Base-by-base conservation (phyloP, 1,140 invertebrate species). In the Paracyclopina nana region DNA sequence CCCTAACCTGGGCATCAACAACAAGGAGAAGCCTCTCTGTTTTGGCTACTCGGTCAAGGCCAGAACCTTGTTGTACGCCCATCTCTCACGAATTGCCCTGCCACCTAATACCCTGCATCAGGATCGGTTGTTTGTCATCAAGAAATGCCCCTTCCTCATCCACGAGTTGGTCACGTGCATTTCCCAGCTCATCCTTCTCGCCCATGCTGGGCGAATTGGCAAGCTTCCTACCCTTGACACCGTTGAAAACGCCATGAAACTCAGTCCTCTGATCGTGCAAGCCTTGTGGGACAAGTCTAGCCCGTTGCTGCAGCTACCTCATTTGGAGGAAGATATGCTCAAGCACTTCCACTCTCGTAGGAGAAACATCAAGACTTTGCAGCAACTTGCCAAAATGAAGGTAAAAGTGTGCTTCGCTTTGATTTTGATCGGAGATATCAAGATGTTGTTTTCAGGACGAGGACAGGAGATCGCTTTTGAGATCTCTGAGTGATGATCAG, bases 91-190 rank as follows among this genome's bases (percentile, higher is more conserved):
- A 40, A 74, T 96, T 59, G 65, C 72, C 9, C 65, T 98, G 12
- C 81, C 81, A 58, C 73, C 77, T 0, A 69, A 78, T 34, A 85
- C 82, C 0, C 65, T 98, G 22, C 85, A 94, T 55, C 72, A 74
- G 57, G 83, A 87, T 66, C 70, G 82, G 40, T 74, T 43, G 58
- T 90, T 87, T 58, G 77, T 96, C 54, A 73, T 95, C 30, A 83
- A 78, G 58, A 90, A 95, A 63, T 85, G 82, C 64, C 88, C 92
- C 2, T 85, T 86, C 64, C 70, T 99, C n/a, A 78, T 98, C 55
- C 83, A 95, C 60, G 94, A 98, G 68, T 94, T 97, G 84, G 80
- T 97, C 41, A 84, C 82, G 58, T 88, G 88, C 63, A 79, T 88
- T 4, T 82, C 91, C 62, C 87, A 95, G 65, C 68, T 98, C 22